Conservation (phyloP, 2,888 invertebrate species). For the Drosophila anomelani region DNA sequence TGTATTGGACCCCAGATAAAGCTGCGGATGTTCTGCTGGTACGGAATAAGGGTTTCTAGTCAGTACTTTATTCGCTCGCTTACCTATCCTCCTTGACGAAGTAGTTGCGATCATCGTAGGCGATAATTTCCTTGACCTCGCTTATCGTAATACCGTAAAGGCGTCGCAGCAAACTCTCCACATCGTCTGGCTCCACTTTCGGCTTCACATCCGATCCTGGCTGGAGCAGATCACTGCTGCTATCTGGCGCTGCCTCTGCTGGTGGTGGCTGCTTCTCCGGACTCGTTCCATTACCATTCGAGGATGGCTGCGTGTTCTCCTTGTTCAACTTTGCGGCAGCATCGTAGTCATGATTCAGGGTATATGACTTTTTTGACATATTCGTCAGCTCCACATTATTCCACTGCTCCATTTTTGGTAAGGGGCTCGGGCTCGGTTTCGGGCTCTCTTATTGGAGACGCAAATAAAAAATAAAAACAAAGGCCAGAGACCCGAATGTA, state of each 20-base stretch:
- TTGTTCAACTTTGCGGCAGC: slow-evolving; percentile 53
- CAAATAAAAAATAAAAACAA: slow-evolving; percentile 20
- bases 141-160: slow-evolving; percentile 83
- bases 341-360: slow-evolving; percentile 81
- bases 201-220: slow-evolving; percentile 84
- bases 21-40: slow-evolving; percentile 23
- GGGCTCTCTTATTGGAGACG: slow-evolving; percentile 24
- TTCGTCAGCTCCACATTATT: slow-evolving; percentile 81
- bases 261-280: slow-evolving; percentile 9
- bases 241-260: background rate
- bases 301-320: slow-evolving; percentile 35
- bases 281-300: slow-evolving; percentile 34
- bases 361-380: slow-evolving; percentile 82
- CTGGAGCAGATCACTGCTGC: slow-evolving; percentile 64
- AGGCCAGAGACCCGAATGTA: slow-evolving; percentile 25
- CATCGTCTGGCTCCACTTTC: slow-evolving; percentile 75
- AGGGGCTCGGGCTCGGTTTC: slow-evolving; percentile 9
- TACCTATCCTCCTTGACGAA: slow-evolving; percentile 83
- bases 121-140: slow-evolving; percentile 81
- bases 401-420: slow-evolving; percentile 76
- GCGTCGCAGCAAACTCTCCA: slow-evolving; percentile 80
- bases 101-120: slow-evolving; percentile 85
- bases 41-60: background rate
- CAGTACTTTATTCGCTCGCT: slow-evolving; percentile 49
- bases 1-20: slow-evolving; percentile 18